Evolutionary conservation across 37 sponge, comb jelly and placozoan genomes (phyloP), one percentile per base, ranked within the genome.

Genomic region (Ianthella basta): DNA sequence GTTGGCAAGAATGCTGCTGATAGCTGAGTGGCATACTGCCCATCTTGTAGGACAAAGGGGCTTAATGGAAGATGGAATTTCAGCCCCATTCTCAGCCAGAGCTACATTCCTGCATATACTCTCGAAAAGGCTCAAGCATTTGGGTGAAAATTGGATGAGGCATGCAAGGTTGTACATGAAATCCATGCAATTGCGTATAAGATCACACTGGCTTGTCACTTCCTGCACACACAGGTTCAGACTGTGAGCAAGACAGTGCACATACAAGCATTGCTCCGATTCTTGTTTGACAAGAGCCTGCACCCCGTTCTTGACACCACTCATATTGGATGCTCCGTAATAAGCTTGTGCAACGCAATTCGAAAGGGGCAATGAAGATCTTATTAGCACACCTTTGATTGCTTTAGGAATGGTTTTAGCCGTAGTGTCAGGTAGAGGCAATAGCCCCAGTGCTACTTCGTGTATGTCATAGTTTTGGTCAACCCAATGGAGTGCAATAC

Each of bases 221-320:
- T 25, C 69, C 32, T 67, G 69, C 24, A 67, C 30, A 67, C 32
- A 67, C 32, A 67, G 32, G 32, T 67, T 67, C 69, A 67, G 20
- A 25, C 32, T 67, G 32, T 67, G 69, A 20, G 32, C 69, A 20
- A 67, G 20, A 67, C 69, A 67, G 69, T 67, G 69, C 30, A 25
- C 69, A 67, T 20, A 67, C 20, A 67, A 23, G 32, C 30, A 20
- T 15, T 67, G 14, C 69, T 25, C 59, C 27, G 24, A 29, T 23
- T 67, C 69, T 67, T 67, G 69, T 67, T 67, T 67, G 20, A 67
- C 24, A 20, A 67, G 69, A 29, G 69, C 69, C 32, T 67, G 69
- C 14, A 67, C 24, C 69, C 32, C 69, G 32, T 67, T 67, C 20
- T 24, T 67, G 69, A 67, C 32, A 29, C 69, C 69, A 25, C 69